phyloP scores from a whole-genome alignment of 1,140 invertebrate genomes.

The Hyles euphorbiae region DNA sequence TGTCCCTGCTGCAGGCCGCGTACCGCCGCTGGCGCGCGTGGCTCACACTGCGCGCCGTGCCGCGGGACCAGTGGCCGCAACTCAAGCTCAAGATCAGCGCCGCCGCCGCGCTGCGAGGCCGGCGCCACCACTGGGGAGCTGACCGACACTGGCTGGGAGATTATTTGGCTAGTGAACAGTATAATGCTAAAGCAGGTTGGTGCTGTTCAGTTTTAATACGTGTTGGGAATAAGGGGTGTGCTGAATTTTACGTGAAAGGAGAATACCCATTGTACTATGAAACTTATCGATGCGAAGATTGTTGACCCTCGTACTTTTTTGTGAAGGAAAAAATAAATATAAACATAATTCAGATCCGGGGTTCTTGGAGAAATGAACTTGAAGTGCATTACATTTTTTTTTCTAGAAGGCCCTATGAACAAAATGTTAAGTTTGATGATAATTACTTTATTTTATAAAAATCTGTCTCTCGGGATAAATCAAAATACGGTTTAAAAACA shows the following conservation, averaged over 20 bases:
- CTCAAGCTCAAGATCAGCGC: slow-evolving; percentile 89
- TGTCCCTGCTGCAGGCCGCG: slow-evolving; percentile 78
- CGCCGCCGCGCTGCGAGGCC: slow-evolving; percentile 83
- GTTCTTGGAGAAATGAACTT: no score
- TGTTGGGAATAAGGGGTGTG: background rate
- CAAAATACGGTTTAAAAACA: no score
- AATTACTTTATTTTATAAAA: no score
- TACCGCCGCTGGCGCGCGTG: slow-evolving; percentile 90
- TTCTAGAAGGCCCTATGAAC: no score
- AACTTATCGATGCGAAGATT: no score
- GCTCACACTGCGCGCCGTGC: slow-evolving; percentile 89
- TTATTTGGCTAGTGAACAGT: slow-evolving; percentile 86
- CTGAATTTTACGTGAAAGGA: background rate
- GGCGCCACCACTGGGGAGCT: slow-evolving; percentile 89
- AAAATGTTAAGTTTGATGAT: no score
- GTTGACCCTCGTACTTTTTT: no score
- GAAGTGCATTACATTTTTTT: no score
- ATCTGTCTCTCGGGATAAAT: no score
- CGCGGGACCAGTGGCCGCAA: slow-evolving; percentile 91
- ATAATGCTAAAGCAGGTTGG: slow-evolving; percentile 82
- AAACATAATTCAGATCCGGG: no score
- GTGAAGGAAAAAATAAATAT: no score
- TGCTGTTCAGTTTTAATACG: slow-evolving; percentile 44
- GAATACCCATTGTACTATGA: no score
- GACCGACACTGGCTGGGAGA: slow-evolving; percentile 93